phyloP scores from a whole-genome alignment of 2,113 vertebrate species.

The Speoplatyrhinus poulsoni region DNA sequence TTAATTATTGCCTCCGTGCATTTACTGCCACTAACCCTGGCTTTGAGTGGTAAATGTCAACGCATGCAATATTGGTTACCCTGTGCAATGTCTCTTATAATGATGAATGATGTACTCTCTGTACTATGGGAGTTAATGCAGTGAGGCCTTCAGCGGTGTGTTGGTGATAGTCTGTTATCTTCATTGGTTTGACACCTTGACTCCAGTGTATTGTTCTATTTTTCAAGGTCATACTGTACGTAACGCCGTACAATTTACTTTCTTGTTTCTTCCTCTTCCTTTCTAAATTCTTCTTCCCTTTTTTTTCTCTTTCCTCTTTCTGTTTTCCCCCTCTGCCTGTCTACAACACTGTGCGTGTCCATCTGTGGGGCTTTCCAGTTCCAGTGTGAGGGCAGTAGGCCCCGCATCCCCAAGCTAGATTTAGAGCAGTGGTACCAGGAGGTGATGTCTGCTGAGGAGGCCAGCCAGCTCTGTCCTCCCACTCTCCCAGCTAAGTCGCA shows the following conservation, averaged over 20 bases:
- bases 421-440: conserved; percentile 83
- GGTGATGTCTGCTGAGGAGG: conserved; percentile 75
- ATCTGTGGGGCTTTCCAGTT: conserved; percentile 64
- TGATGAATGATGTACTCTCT: neutral
- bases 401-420: conserved; percentile 76
- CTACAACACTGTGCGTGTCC: conserved; percentile 13
- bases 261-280: neutral
- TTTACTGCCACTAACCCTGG: no score
- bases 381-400: conserved; percentile 64
- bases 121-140: no score
- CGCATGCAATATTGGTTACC: neutral
- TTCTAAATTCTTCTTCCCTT: conserved; percentile 21
- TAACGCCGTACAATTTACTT: conserved; percentile 6
- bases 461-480: conserved; percentile 76
- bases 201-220: conserved; percentile 24
- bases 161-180: no score
- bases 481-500: conserved; percentile 63
- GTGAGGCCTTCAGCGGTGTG: no score
- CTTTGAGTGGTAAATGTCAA: no score
- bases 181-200: neutral
- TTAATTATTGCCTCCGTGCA: no score
- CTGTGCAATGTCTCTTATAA: neutral
- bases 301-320: conserved; percentile 2
- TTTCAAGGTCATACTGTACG: conserved; percentile 39
- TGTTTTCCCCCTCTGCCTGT: conserved; percentile 9